Evolutionary conservation across 2,888 invertebrate species (phyloP).

Genomic region (Drosophila infuscata): DNA sequence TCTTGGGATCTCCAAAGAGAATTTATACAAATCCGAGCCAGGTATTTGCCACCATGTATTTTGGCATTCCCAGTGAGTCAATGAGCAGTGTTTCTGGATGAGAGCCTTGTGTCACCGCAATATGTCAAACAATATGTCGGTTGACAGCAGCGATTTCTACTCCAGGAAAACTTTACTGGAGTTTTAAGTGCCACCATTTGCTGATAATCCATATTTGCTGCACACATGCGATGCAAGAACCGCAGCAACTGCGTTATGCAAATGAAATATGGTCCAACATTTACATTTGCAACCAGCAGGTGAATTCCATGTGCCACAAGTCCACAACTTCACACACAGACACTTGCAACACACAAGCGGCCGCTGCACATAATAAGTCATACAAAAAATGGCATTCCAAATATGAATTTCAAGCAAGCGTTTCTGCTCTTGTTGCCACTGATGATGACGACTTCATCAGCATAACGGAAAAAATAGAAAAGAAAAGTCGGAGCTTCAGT

Average conservation of each 20-base stretch:
- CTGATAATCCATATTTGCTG: slow-evolving; percentile 16
- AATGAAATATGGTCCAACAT: slow-evolving; percentile 60
- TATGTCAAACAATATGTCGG: slow-evolving; percentile 20
- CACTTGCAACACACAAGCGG: not conserved
- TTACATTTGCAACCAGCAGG: slow-evolving; percentile 58
- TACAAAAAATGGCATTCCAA: slow-evolving; percentile 42
- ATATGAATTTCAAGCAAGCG: slow-evolving; percentile 51
- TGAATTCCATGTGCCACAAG: slow-evolving; percentile 38
- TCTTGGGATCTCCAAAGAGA: slow-evolving; percentile 1
- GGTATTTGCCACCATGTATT: not conserved
- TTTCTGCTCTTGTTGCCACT: slow-evolving; percentile 23
- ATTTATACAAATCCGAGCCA: slow-evolving; percentile 4
- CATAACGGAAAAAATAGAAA: not conserved
- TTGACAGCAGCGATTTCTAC: not conserved
- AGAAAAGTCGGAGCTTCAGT: not conserved
- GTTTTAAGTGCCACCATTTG: slow-evolving; percentile 29
- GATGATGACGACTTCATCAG: slow-evolving; percentile 41
- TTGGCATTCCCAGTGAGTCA: not conserved
- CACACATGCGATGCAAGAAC: slow-evolving; percentile 42
- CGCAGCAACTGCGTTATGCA: slow-evolving; percentile 58
- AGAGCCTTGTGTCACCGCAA: slow-evolving; percentile 8
- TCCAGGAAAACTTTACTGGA: not conserved
- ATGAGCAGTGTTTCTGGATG: not conserved
- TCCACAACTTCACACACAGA: not conserved
- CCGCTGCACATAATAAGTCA: slow-evolving; percentile 38